Conservation (phyloP, 1,140 invertebrate species). For the Drosophila persimilis region DNA sequence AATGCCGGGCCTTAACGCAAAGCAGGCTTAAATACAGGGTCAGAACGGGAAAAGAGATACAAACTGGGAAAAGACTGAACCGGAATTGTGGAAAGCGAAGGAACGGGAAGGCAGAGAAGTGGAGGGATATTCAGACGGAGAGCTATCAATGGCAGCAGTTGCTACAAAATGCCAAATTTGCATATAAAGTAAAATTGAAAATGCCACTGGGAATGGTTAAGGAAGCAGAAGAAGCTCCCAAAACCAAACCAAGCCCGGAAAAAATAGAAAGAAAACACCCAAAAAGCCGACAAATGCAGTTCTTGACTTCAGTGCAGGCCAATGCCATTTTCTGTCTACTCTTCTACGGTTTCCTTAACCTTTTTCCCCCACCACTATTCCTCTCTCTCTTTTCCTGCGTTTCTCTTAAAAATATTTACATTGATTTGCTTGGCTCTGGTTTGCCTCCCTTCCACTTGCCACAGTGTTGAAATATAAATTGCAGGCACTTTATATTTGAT, state of each 20-base stretch:
- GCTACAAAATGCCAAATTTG: slow-evolving; percentile 80
- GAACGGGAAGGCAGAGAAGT: background rate
- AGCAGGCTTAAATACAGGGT: slow-evolving; percentile 69
- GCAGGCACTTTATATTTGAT: slow-evolving; percentile 77
- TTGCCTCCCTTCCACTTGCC: slow-evolving; percentile 15
- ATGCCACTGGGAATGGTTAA: slow-evolving; percentile 60
- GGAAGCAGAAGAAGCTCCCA: slow-evolving; percentile 23
- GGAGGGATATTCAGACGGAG: slow-evolving; percentile 15
- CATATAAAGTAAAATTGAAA: slow-evolving; percentile 82
- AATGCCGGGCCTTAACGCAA: slow-evolving; percentile 46
- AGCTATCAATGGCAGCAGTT: slow-evolving; percentile 73
- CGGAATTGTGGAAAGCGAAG: background rate
- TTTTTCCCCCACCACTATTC: slow-evolving; percentile 2
- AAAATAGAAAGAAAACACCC: slow-evolving; percentile 39
- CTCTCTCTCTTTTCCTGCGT: slow-evolving; percentile 3
- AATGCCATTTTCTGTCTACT: slow-evolving; percentile 33
- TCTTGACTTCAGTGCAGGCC: slow-evolving; percentile 44
- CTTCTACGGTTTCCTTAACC: slow-evolving; percentile 53
- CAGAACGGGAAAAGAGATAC: slow-evolving; percentile 11
- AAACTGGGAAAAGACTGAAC: slow-evolving; percentile 24
- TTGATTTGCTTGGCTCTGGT: slow-evolving; percentile 62
- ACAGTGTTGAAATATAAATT: slow-evolving; percentile 72
- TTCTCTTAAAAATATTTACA: slow-evolving; percentile 71
- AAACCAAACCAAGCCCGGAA: slow-evolving; percentile 11
- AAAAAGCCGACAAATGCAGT: slow-evolving; percentile 61